Conservation (phyloP, 1,140 invertebrate species). For the Megalonaias nervosa region DNA sequence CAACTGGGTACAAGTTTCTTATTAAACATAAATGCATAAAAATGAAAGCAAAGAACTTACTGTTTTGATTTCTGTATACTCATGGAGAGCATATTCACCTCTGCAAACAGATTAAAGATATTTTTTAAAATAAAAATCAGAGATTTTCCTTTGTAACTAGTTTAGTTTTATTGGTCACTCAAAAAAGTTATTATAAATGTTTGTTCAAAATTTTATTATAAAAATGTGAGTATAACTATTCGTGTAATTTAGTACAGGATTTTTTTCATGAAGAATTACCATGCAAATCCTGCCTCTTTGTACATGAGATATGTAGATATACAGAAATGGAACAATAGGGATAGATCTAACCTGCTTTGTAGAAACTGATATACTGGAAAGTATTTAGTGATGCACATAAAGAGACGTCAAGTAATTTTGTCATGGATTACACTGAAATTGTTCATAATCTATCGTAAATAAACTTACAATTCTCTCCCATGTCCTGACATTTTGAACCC, state of each 20-base stretch:
- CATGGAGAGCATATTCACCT: slow-evolving; percentile 87
- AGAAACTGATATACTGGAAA: too few relatives aligned
- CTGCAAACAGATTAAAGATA: slow-evolving; percentile 70
- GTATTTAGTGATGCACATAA: too few relatives aligned
- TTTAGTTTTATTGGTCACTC: background rate
- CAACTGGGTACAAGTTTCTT: background rate
- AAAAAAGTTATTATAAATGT: background rate
- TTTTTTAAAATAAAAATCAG: background rate
- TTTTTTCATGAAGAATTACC: too few relatives aligned
- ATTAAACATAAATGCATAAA: background rate
- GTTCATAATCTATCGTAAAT: background rate
- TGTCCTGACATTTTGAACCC: slow-evolving; percentile 91
- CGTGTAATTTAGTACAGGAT: too few relatives aligned
- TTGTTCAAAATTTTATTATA: background rate
- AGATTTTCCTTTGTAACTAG: background rate
- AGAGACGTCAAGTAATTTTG: too few relatives aligned
- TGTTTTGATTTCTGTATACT: slow-evolving; percentile 93
- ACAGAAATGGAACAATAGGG: too few relatives aligned
- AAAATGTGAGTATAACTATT: background rate
- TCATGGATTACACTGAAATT: too few relatives aligned
- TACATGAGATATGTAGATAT: too few relatives aligned
- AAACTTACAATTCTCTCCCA: slow-evolving; percentile 86
- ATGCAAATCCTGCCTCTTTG: too few relatives aligned
- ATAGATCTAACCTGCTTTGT: too few relatives aligned
- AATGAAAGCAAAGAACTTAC: slow-evolving; percentile 77